These are phyloP conservation scores for Brenthis daphne DNA, from an alignment of 2,888 invertebrate species.

Conservation along the genomic window DNA sequence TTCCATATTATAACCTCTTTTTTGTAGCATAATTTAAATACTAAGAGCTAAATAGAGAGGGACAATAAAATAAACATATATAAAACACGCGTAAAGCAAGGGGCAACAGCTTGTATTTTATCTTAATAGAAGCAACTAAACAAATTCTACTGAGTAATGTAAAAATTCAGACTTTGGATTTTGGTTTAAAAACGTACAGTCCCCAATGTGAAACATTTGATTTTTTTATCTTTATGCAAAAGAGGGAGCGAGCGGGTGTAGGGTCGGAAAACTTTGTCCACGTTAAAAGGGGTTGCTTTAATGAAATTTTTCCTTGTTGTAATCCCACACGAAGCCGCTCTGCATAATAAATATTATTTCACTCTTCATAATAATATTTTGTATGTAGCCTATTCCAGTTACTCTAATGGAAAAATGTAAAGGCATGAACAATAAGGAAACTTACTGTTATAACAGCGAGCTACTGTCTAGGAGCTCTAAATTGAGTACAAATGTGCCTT, in stretches of 20 bases:
- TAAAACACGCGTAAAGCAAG: too few species aligned
- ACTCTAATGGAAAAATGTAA: slow-evolving; percentile 12
- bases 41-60: too few species aligned
- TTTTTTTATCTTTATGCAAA: slow-evolving; percentile 21
- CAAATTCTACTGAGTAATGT: too few species aligned
- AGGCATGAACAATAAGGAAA: background rate
- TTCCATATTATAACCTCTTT: too few species aligned
- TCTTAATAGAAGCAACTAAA: too few species aligned
- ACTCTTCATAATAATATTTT: slow-evolving; percentile 12
- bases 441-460: too few species aligned
- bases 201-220: slow-evolving; percentile 6
- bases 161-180: too few species aligned
- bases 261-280: slow-evolving; percentile 33
- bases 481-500: too few species aligned
- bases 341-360: slow-evolving; percentile 18
- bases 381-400: slow-evolving; percentile 1
- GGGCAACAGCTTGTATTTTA: too few species aligned
- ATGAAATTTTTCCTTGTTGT: slow-evolving; percentile 30
- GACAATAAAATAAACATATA: too few species aligned
- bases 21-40: too few species aligned
- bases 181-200: background rate
- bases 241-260: slow-evolving; percentile 22
- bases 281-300: slow-evolving; percentile 28
- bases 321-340: slow-evolving; percentile 20
- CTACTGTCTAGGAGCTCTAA: too few species aligned